These are phyloP conservation scores for Diaperis boleti DNA, from an alignment of 2,888 invertebrate genomes.

Conservation along the genomic window DNA sequence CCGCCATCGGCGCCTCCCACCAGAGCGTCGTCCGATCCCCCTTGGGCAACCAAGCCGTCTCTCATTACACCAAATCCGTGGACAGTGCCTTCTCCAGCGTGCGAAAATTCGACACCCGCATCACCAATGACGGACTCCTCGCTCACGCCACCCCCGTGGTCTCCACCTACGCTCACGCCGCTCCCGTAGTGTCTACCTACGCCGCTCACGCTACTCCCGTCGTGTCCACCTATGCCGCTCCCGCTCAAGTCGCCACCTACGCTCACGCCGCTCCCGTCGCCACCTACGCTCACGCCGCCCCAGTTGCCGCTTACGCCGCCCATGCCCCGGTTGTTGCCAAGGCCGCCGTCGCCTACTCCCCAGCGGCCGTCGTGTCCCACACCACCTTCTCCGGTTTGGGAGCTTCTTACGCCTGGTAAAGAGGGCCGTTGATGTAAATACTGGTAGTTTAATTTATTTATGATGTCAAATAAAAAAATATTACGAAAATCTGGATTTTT, in stretches of 20 bases:
- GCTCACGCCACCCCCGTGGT: slow-evolving; percentile 55
- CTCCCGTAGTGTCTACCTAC: slow-evolving; percentile 55
- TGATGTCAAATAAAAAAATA: no score
- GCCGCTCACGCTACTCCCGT: slow-evolving; percentile 61
- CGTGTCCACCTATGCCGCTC: slow-evolving; percentile 45
- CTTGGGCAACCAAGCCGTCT: slow-evolving; percentile 70
- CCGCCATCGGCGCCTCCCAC: slow-evolving; percentile 66
- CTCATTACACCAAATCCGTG: slow-evolving; percentile 69
- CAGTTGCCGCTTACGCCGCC: slow-evolving; percentile 51
- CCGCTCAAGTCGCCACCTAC: slow-evolving; percentile 51
- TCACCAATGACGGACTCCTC: slow-evolving; percentile 69
- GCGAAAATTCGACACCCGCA: slow-evolving; percentile 71
- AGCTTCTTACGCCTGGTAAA: slow-evolving; percentile 75
- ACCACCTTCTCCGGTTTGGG: slow-evolving; percentile 74
- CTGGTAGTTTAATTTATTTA: no score
- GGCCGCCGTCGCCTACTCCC: slow-evolving; percentile 53
- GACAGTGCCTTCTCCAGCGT: slow-evolving; percentile 73
- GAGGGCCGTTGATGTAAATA: no score
- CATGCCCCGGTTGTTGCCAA: slow-evolving; percentile 53
- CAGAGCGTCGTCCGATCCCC: slow-evolving; percentile 72
- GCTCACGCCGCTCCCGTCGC: no score
- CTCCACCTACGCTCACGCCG: slow-evolving; percentile 62
- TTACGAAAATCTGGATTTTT: no score
- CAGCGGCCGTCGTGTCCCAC: slow-evolving; percentile 71
- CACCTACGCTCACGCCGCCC: no score